Evolutionary conservation across 1,140 invertebrate species (phyloP).

Genomic region (Anastrepha obliqua): DNA sequence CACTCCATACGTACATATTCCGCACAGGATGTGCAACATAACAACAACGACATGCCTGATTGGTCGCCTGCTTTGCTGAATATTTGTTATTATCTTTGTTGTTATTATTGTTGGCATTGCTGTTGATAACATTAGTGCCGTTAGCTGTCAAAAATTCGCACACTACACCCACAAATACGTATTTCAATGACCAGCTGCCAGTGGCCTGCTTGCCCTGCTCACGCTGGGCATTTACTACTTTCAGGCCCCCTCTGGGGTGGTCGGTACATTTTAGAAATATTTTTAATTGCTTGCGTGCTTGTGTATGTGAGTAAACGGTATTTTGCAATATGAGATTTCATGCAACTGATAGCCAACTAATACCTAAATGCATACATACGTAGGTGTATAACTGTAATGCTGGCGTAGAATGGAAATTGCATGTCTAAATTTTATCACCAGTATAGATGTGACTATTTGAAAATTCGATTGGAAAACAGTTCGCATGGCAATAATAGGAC

Average conservation of each 20-base stretch:
- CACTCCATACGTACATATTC: background rate
- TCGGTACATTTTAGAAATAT: conserved; percentile 31
- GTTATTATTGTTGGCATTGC: background rate
- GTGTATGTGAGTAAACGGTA: background rate
- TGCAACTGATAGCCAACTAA: background rate
- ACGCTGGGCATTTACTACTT: conserved; percentile 35
- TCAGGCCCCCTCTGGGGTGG: conserved; percentile 9
- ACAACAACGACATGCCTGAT: background rate
- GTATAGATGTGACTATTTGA: background rate
- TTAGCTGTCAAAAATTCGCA: conserved; percentile 49
- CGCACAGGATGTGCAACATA: background rate
- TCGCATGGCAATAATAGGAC: background rate
- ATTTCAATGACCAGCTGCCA: conserved; percentile 23
- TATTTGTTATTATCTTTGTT: background rate
- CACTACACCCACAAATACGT: conserved; percentile 22
- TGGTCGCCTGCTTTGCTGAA: background rate
- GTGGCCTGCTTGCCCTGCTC: background rate
- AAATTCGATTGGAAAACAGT: background rate
- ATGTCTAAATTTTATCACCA: too few species aligned
- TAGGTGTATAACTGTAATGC: too few species aligned
- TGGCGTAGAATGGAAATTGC: too few species aligned
- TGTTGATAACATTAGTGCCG: conserved; percentile 24
- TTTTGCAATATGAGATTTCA: conserved; percentile 43
- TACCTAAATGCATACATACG: background rate
- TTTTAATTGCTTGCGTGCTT: background rate